Evolutionary conservation across 1,140 invertebrate species (phyloP).

Genomic region (Sipha flava): DNA sequence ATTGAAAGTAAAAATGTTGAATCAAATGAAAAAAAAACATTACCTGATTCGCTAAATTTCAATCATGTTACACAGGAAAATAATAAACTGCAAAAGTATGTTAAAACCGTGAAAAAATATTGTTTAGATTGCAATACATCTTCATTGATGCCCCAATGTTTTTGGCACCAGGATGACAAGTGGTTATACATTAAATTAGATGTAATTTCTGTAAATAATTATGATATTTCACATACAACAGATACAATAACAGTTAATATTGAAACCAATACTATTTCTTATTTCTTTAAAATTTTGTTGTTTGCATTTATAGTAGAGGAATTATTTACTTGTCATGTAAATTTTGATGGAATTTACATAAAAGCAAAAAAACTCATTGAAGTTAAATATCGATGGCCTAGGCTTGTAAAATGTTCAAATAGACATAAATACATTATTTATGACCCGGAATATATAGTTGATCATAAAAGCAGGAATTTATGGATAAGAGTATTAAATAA

Average conservation of each 20-base stretch:
- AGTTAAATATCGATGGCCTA: background rate
- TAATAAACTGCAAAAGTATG: background rate
- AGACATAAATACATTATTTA: conserved; percentile 20
- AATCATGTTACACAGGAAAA: background rate
- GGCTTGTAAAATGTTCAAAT: background rate
- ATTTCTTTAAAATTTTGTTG: background rate
- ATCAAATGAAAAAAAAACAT: background rate
- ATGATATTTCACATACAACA: background rate
- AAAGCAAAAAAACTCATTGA: background rate
- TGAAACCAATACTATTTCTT: background rate
- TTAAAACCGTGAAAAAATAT: background rate
- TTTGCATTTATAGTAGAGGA: background rate
- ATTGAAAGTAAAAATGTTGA: background rate
- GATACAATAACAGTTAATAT: background rate
- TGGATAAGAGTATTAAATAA: background rate
- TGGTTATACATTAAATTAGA: conserved; percentile 10
- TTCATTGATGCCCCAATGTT: background rate
- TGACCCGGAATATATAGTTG: background rate
- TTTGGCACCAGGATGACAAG: background rate
- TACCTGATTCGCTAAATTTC: background rate
- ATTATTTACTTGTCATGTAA: background rate
- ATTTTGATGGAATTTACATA: background rate
- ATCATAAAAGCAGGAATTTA: background rate
- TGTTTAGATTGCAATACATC: background rate
- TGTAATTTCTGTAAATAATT: background rate